Conservation (phyloP, 2,797 vertebrate genomes). For the Pagetopsis macropterus region DNA sequence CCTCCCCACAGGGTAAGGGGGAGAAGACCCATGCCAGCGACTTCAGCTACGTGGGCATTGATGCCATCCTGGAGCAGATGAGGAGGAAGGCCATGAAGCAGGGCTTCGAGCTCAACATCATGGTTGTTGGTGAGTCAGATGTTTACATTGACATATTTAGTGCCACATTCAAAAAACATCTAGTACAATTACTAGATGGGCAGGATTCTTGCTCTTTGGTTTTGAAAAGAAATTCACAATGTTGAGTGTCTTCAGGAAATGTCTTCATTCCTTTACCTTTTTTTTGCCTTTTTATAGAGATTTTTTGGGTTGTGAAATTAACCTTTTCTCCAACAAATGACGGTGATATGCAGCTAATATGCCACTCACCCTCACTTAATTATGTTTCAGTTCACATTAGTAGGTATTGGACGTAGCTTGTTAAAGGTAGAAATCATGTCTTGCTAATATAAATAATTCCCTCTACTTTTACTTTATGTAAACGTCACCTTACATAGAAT, state of each 20-base stretch:
- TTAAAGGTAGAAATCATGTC: not conserved
- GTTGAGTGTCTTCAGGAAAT: too few relatives aligned
- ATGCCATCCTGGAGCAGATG: constrained; percentile 97
- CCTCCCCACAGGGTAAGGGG: constrained; percentile 71
- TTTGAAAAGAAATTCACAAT: too few relatives aligned
- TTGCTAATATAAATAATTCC: not conserved
- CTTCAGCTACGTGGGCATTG: constrained; percentile 95
- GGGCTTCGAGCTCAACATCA: constrained; percentile 98
- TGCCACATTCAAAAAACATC: not conserved
- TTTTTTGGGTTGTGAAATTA: not conserved
- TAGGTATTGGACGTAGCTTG: not conserved
- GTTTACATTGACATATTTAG: not conserved
- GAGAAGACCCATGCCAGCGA: constrained; percentile 86
- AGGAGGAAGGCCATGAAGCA: constrained; percentile 98
- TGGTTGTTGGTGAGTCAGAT: constrained; percentile 96
- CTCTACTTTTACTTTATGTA: not conserved
- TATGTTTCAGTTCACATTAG: not conserved
- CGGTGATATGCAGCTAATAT: constrained; percentile 1
- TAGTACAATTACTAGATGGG: not conserved
- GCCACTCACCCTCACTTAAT: not conserved
- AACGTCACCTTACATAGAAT: not conserved
- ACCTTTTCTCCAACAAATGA: constrained; percentile 7
- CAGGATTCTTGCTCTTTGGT: too few relatives aligned
- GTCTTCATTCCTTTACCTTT: too few relatives aligned
- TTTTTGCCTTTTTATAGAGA: not conserved